phyloP scores from a whole-genome alignment of 2,797 vertebrate genomes.

The Danio jaintianensis region DNA sequence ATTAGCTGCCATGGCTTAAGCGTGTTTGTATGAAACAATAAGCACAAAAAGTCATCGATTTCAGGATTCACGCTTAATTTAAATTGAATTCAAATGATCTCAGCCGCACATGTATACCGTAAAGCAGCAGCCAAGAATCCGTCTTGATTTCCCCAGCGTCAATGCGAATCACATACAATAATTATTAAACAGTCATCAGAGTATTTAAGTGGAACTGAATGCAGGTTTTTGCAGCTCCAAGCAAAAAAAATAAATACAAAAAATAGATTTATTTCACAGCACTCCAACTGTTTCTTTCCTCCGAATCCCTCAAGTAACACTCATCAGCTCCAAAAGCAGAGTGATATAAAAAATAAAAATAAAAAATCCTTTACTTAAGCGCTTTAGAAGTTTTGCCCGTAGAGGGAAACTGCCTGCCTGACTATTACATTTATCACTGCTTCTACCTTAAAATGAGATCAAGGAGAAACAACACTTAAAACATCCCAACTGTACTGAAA shows the following conservation, averaged over 20 bases:
- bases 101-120: constrained; percentile 5
- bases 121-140: constrained; percentile 8
- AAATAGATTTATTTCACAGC: constrained; percentile 44
- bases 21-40: neutral
- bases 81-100: constrained; percentile 12
- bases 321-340: constrained; percentile 55
- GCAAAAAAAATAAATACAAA: constrained; percentile 27
- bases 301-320: constrained; percentile 53
- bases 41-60: neutral
- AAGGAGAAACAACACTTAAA: constrained; percentile 23
- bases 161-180: constrained; percentile 35
- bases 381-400: constrained; percentile 53
- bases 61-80: neutral
- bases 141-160: constrained; percentile 26
- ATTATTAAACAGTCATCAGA: constrained; percentile 36
- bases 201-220: constrained; percentile 33
- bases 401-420: constrained; percentile 42
- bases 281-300: constrained; percentile 54
- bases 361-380: constrained; percentile 45
- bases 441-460: constrained; percentile 26
- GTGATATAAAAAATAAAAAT: constrained; percentile 43
- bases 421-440: neutral
- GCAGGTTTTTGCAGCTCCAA: constrained; percentile 23
- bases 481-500: neutral
- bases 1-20: neutral